Evolutionary conservation across 2,113 vertebrate species (phyloP), one percentile per base, ranked within the genome.

Genomic region (Cygnus atratus): DNA sequence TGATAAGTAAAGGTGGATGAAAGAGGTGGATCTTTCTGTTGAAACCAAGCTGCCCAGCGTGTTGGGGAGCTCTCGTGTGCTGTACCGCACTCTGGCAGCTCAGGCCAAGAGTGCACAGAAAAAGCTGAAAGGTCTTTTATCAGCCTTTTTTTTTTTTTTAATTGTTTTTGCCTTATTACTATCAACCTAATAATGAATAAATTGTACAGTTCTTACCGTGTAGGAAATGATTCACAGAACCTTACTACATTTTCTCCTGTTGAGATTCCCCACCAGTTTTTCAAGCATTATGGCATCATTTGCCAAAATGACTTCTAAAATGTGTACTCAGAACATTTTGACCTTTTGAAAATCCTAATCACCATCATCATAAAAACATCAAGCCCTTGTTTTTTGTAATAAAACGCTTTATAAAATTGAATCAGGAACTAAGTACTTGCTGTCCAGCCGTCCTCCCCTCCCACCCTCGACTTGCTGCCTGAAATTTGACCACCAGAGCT

Each of bases 261-360:
- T 52, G 62, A 52, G 65, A 43, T 58, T 73, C 62, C 24, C 12
- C 35, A 70, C 10, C 63, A 54, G 35, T 35, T 86, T 79, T 70
- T 39, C 70, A 62, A 54, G 33, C 0, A 0, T 28, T 73, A 11
- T 1, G 29, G 18, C 10, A 35, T 12, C 6, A 11, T 19, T 68
- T 35, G 28, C 11, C 39, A 80, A 73, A 90, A 73, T 11, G 3
- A 12, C 39, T 83, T 92, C 58, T 15, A 37, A 76, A 68, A 41
- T 9, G 6, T 14, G 9, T 6, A 61, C 48, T 9, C 65, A 33
- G 84, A 94, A 29, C 35, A 48, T 44, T 68, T 41, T 78, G 16
- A 68, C 19, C 33, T 79, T 82, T 59, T 17, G 72, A 43, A 91
- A 83, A 25, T 44, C 28, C 11, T 39, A 25, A 46, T 43, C 5